These are phyloP conservation scores for Sympetrum striolatum DNA, from an alignment of 2,888 invertebrate species.

Conservation along the genomic window DNA sequence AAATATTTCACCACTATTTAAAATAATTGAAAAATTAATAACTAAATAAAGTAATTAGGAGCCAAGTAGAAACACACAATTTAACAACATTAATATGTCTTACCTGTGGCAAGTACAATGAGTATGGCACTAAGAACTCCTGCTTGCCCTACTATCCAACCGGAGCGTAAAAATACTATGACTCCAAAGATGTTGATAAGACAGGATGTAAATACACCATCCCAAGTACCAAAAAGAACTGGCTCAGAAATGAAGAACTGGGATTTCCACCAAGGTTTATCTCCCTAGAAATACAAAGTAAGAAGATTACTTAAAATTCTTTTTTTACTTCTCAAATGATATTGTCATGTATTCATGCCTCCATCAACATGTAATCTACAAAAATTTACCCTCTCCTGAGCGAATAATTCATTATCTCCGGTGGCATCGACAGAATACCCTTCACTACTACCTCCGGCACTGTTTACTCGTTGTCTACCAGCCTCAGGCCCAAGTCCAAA, in stretches of 20 bases:
- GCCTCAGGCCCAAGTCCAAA: slow-evolving; percentile 19
- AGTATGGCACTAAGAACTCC: slow-evolving; percentile 81
- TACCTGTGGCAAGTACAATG: slow-evolving; percentile 82
- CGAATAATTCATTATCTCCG: slow-evolving; percentile 89
- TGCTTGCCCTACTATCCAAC: slow-evolving; percentile 96
- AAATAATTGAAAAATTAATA: too few species aligned
- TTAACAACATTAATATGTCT: slow-evolving; percentile 45
- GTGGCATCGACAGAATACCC: slow-evolving; percentile 79
- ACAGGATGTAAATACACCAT: slow-evolving; percentile 97
- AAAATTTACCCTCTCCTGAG: slow-evolving; percentile 80
- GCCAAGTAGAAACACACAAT: too few species aligned
- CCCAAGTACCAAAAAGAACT: slow-evolving; percentile 96
- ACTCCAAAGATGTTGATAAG: slow-evolving; percentile 98
- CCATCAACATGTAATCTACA: not conserved
- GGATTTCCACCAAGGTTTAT: slow-evolving; percentile 94
- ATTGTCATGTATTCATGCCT: not conserved
- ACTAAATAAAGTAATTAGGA: too few species aligned
- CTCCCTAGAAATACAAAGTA: slow-evolving; percentile 65
- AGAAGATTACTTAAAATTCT: not conserved
- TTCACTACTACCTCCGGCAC: slow-evolving; percentile 19
- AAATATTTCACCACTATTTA: too few species aligned
- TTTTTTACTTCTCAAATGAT: not conserved
- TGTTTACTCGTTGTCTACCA: slow-evolving; percentile 20
- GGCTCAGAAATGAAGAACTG: slow-evolving; percentile 97
- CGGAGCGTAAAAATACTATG: slow-evolving; percentile 93